Evolutionary conservation across 64 coral and sea anemone genomes (phyloP), one percentile per base, ranked within the genome.

Genomic region (Porites lutea): DNA sequence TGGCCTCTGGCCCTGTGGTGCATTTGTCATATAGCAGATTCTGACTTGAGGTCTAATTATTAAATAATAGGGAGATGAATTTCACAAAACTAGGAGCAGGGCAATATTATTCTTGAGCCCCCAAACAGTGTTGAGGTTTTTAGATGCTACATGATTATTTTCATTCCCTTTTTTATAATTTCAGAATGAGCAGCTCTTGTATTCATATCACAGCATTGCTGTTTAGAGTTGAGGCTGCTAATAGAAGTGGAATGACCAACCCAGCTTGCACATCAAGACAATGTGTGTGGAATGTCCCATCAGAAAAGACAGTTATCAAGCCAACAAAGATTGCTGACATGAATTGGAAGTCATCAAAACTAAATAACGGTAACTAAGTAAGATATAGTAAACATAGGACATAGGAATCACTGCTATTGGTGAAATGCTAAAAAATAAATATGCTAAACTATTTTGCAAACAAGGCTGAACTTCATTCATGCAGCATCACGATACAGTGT

Each of bases 171-270:
- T n/a, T 89, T 64, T 47, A 77, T 44, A 68, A 74, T 94, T 86
- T 65, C 48, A 94, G 87, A 86, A 78, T 86, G 86, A 90, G 93
- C 78, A 85, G 88, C 65, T 77, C 88, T 7, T 95, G 88, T 65
- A 78, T 90, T 48, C 93, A 95, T 60, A 55, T 95, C 44, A 95
- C 93, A 72, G 88, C 93, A 44, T 79, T 87, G 61, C 71, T 95
- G 52, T 95, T 95, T 79, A 61, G 88, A 69, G 70, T 94, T 71
- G 85, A n/a, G n/a, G n/a, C n/a, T n/a, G n/a, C n/a, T n/a, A n/a
- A n/a, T n/a, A n/a, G n/a, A n/a, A n/a, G n/a, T n/a, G n/a, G n/a
- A n/a, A n/a, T n/a, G n/a, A n/a, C n/a, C n/a, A n/a, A n/a, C n/a
- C n/a, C n/a, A n/a, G n/a, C n/a, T n/a, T n/a, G n/a, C n/a, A n/a